Evolutionary conservation across 2,888 invertebrate genomes (phyloP), one percentile per base, ranked within the genome.

Genomic region (Scaptomyza tumidula): DNA sequence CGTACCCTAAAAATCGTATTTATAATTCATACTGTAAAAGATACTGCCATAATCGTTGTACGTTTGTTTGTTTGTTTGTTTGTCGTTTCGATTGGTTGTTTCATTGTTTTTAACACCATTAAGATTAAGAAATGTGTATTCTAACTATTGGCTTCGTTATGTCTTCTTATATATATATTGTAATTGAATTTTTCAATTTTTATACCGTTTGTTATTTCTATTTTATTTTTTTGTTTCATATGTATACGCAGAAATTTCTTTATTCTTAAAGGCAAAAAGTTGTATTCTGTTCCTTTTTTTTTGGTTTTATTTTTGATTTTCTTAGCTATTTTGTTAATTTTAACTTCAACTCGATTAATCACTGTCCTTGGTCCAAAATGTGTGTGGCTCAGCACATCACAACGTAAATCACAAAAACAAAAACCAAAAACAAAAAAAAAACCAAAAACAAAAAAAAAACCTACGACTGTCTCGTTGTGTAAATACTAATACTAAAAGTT

Each of bases 11-110:
- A 43, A 56, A 58, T 57, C 69, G 61, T 71, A 69, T 46, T 16
- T 56, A 59, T 29, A 48, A 59, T 67, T 29, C 67, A 57, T 54
- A 62, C 24, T 50, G 33, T 50, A 44, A 46, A 37, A 55, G 39
- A 67, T 39, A 39, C 85, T 71, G 75, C 61, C 88, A 88, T 88
- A 83, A 88, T 71, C 69, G 88, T 88, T 83, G 83, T 88, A 77
- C 49, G 82, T 83, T 83, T 57, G 82, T 84, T 83, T 61, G 80
- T 19, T 19, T 19, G 84, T 73, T 77, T 31, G 68, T 74, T 83
- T 67, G 86, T 70, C 27, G 9, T n/a, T 37, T 37, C 24, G 52
- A 52, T 76, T 71, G 59, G 60, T 75, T 77, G 62, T 67, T 74
- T 78, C 49, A 60, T 77, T 71, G 73, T 72, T 74, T 74, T 53